Base-by-base conservation (phyloP, 2,888 invertebrate genomes). In the Tuberolachnus salignus region DNA sequence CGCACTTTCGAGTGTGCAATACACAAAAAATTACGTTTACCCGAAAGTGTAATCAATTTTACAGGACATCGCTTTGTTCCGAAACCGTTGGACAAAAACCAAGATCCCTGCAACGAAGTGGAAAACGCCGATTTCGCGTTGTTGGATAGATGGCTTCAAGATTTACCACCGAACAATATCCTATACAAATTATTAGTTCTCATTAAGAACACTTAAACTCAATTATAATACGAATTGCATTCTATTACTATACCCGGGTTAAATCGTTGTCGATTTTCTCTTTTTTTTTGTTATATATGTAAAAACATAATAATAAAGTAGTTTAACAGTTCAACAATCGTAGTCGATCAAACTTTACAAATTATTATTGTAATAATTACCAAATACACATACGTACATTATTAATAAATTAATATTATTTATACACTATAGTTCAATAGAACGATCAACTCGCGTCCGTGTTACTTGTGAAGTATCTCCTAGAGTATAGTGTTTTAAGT, bases 51-150 rank as follows among this genome's bases (percentile, higher is more conserved):
- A 42, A 55, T 21, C 6, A 13, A 69, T 51, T 81, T 81, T 49
- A 23, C 80, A 83, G 83, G 83, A 34, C 86, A 89, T 0, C 84
- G 85, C 80, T 87, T 86, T 83, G 86, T 84, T 81, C 82, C 84
- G 10, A 84, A 85, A 81, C 86, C 90, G 46, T 88, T 89, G 26
- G 83, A 88, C 9, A 87, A 89, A 81, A 89, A 89, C 1, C 85
- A 86, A 23, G 93, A 94, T 86, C 91, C 92, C 0, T 90, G 91
- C 81, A 90, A 91, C 83, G 91, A 91, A 86, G 90, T 91, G 83
- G 92, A 92, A 84, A 86, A 88, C 55, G 90, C 90, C 1, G 92
- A 92, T 84, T 92, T 92, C 82, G 89, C 89, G 80, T 88, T 90
- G 84, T 85, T 92, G 82, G 88, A 89, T 82, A 87, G 89, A 75